These are phyloP conservation scores for Phoxinus dragarum DNA, from an alignment of 2,797 vertebrate genomes.

Conservation along the genomic window DNA sequence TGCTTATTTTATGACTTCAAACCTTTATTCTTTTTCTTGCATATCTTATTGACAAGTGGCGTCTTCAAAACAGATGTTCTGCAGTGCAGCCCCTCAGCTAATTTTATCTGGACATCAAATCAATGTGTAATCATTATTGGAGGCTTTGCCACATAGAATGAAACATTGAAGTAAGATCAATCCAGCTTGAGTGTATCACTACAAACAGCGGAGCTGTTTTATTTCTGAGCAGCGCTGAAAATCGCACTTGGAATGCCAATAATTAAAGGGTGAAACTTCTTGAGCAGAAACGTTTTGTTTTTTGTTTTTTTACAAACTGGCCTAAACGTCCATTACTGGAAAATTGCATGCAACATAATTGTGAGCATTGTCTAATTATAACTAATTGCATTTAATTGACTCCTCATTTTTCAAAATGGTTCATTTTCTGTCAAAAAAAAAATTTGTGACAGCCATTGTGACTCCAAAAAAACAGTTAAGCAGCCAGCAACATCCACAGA, in stretches of 20 bases:
- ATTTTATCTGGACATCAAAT: conserved; percentile 69
- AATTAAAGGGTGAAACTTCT: conserved; percentile 8
- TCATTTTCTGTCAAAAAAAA: conserved; percentile 10
- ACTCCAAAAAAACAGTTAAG: neutral
- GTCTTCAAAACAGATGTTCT: conserved; percentile 40
- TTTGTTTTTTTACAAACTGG: neutral
- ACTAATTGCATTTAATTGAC: conserved; percentile 30
- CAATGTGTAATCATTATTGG: conserved; percentile 63
- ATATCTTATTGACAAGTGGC: conserved; percentile 18
- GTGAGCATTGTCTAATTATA: conserved; percentile 34
- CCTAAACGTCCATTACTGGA: neutral
- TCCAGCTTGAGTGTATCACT: conserved; percentile 33
- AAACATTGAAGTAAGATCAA: conserved; percentile 65
- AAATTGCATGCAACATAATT: conserved; percentile 13
- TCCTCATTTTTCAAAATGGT: conserved; percentile 28
- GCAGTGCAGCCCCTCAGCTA: conserved; percentile 56
- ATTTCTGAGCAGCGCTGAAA: conserved; percentile 5
- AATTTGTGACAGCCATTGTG: neutral
- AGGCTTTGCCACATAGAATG: conserved; percentile 66
- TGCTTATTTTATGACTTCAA: conserved; percentile 30
- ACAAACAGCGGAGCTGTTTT: conserved; percentile 12
- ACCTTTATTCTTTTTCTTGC: conserved; percentile 17
- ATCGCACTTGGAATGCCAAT: conserved; percentile 7
- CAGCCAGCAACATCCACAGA: neutral
- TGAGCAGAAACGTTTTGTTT: neutral